A percentile compares a stretch with the other conserved stretches of the same genome.
These are phyloP conservation scores for Germaria angustata DNA, from an alignment of 2,888 invertebrate species.

Conservation along the genomic window DNA sequence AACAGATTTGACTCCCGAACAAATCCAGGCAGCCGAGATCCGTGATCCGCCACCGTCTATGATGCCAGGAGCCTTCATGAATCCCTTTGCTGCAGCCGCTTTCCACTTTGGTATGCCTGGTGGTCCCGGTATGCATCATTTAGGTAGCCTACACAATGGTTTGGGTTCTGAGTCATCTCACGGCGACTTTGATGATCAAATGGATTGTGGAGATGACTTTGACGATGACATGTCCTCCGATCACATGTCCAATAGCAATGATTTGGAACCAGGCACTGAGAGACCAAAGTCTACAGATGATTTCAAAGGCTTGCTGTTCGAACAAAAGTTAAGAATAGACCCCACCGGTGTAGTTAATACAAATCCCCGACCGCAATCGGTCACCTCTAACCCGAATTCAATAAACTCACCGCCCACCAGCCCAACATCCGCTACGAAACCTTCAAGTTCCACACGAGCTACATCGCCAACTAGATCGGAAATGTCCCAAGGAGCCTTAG, in stretches of 20 bases:
- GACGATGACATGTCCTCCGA: constrained; percentile 79
- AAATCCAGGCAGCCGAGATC: constrained; percentile 92
- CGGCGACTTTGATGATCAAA: constrained; percentile 79
- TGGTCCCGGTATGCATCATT: constrained; percentile 69
- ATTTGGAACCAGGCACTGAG: constrained; percentile 72
- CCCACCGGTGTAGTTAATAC: constrained; percentile 74
- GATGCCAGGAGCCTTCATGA: constrained; percentile 79
- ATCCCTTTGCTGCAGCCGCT: constrained; percentile 79
- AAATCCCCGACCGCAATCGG: constrained; percentile 72
- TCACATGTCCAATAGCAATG: constrained; percentile 77
- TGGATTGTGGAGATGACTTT: constrained; percentile 79
- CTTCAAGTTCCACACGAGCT: constrained; percentile 67
- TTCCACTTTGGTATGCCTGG: constrained; percentile 79
- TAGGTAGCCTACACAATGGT: constrained; percentile 74
- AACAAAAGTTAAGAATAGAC: constrained; percentile 78
- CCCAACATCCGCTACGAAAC: constrained; percentile 71
- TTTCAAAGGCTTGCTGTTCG: constrained; percentile 78
- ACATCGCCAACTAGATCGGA: constrained; percentile 80
- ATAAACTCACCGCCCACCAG: constrained; percentile 76
- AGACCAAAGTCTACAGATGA: constrained; percentile 78
- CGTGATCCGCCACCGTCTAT: constrained; percentile 86
- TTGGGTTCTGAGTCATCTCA: constrained; percentile 79
- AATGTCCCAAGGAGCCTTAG: constrained; percentile 82
- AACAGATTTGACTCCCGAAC: constrained; percentile 90
- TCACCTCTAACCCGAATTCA: constrained; percentile 74